Conservation (phyloP, 2,113 vertebrate species). For the Pangasianodon hypophthalmus region DNA sequence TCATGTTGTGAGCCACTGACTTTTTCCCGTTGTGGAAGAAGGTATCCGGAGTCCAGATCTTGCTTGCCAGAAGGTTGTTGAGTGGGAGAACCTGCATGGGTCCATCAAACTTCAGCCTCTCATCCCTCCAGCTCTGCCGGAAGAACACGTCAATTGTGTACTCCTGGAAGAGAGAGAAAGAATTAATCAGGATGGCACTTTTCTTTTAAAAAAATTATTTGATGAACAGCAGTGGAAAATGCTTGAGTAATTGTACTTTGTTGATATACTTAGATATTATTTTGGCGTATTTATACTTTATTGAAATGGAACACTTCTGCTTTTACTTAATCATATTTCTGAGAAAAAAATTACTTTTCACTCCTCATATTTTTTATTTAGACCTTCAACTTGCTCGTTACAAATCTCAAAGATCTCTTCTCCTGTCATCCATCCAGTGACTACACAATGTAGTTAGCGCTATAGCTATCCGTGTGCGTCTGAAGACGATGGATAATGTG, state of each 20-base stretch:
- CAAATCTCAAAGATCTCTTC: no score
- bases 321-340: no score
- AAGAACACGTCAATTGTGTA: constrained; percentile 84
- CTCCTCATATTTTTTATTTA: no score
- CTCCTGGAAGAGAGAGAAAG: constrained; percentile 64
- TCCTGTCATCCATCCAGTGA: background rate
- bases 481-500: background rate
- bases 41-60: constrained; percentile 84
- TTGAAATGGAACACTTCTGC: no score
- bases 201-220: background rate
- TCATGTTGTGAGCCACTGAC: constrained; percentile 84
- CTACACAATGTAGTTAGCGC: background rate
- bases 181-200: constrained; percentile 27
- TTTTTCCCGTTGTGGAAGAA: constrained; percentile 85
- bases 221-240: background rate
- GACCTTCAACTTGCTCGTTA: no score
- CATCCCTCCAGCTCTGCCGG: constrained; percentile 81
- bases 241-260: background rate
- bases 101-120: constrained; percentile 79
- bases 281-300: background rate
- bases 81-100: constrained; percentile 80
- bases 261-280: background rate
- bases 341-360: no score
- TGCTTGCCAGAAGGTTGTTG: constrained; percentile 82
- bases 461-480: background rate